Evolutionary conservation across 2,888 invertebrate genomes (phyloP).

Genomic region (Hetaerina titia): DNA sequence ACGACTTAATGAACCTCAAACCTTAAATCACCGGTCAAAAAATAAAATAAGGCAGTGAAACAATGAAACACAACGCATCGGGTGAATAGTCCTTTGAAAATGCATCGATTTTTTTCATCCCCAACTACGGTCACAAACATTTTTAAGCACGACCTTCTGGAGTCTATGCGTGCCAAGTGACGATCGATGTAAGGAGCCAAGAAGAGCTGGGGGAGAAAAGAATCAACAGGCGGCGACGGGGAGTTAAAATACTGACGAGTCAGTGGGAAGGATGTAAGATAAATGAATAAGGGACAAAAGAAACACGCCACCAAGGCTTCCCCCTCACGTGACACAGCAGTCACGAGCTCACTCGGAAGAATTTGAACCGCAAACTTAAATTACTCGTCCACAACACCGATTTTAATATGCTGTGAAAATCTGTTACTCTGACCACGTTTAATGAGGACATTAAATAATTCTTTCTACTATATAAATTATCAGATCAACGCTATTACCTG

Average conservation of each 20-base stretch:
- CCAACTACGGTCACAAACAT: background rate
- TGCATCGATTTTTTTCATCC: background rate
- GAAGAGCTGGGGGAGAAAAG: background rate
- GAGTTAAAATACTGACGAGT: background rate
- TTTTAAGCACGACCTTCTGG: background rate
- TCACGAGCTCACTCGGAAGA: background rate
- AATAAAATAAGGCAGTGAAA: no score
- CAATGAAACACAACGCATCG: background rate
- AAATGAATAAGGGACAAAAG: background rate
- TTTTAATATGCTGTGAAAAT: no score
- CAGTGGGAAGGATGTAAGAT: background rate
- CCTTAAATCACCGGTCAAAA: no score
- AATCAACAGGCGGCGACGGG: background rate
- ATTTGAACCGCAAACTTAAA: background rate
- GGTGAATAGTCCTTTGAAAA: background rate
- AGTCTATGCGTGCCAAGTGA: background rate
- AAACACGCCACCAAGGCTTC: background rate
- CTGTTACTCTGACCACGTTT: no score
- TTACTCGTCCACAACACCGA: no score
- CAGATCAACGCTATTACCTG: no score
- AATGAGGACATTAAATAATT: no score
- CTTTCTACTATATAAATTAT: no score
- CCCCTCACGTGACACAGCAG: background rate
- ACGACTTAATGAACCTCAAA: no score
- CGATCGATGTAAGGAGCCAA: background rate